Conservation (phyloP, 2,888 invertebrate species). For the Tiliacea citrago region DNA sequence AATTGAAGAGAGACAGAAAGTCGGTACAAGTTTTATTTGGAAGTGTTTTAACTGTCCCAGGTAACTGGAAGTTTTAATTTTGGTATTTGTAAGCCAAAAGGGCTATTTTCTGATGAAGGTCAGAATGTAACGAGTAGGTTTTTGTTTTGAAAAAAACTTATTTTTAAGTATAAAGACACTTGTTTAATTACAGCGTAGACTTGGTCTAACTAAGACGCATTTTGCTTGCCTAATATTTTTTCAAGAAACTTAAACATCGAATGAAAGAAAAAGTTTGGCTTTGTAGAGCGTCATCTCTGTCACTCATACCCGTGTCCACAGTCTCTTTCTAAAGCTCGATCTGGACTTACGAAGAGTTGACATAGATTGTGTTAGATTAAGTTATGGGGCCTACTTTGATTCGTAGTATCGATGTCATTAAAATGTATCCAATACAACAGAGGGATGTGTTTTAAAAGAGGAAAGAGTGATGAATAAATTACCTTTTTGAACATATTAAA, state of each 20-base stretch:
- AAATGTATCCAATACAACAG: neutral
- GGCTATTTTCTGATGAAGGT: neutral
- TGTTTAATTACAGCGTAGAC: neutral
- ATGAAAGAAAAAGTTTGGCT: neutral
- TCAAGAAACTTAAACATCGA: neutral
- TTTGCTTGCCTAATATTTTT: neutral
- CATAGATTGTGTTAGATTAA: neutral
- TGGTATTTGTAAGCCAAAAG: neutral
- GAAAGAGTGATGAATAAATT: neutral
- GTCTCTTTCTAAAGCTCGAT: neutral
- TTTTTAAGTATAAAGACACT: neutral
- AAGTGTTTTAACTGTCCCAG: neutral
- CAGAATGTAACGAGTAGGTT: neutral
- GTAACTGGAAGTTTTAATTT: neutral
- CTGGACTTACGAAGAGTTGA: neutral
- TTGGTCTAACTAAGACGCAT: neutral
- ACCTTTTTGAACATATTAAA: neutral
- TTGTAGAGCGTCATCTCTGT: neutral
- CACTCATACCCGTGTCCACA: neutral
- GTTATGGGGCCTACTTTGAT: neutral
- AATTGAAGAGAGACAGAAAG: slow-evolving; percentile 48
- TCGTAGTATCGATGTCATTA: neutral
- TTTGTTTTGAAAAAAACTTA: neutral
- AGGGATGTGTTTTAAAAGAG: neutral
- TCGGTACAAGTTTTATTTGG: neutral